Evolutionary conservation across 2,113 vertebrate species (phyloP), one percentile per base, ranked within the genome.

Genomic region (Rhynchomys soricoides): DNA sequence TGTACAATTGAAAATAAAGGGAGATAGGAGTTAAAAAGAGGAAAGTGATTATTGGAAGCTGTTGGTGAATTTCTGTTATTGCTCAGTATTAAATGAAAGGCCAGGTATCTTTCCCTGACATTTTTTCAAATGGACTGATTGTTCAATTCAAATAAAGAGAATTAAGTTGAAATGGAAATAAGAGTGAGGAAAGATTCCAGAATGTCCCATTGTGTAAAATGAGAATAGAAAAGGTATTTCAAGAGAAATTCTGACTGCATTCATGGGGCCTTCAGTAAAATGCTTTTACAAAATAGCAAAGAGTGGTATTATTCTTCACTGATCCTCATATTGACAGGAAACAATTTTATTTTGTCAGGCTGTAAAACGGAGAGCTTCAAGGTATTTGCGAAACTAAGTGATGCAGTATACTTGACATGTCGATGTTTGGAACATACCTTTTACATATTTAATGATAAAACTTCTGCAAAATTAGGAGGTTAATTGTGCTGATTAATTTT

Each of bases 301-400:
- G 52, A 66, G 40, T 86, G 75, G 77, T 55, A 85, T 83, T 45
- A 37, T 89, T 43, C 79, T 86, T 43, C 62, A 26, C 70, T 50
- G 62, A 12, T 81, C 8, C 81, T 59, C 57, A n/a, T 81, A 71
- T 90, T 57, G 48, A 75, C 79, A 94, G 5, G 26, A 62, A 40
- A 48, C n/a, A 81, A 89, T 94, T 87, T 95, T 90, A 87, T 71
- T 96, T 95, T 75, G 9, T 75, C 75, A 62, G 7, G 37, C 9
- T 77, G 13, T 50, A 86, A 22, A 17, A 87, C n/a, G 15, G 16
- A 93, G 16, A 16, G 3, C 26, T 45, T 95, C 16, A 81, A 85
- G 71, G 8, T 86, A 45, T 93, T 40, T 93, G 34, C 90, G 75
- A 90, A 55, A 87, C 5, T 55, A n/a, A 85, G 16, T 50, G 22